Base-by-base conservation (phyloP, 1,140 invertebrate species). In the Physella acuta region DNA sequence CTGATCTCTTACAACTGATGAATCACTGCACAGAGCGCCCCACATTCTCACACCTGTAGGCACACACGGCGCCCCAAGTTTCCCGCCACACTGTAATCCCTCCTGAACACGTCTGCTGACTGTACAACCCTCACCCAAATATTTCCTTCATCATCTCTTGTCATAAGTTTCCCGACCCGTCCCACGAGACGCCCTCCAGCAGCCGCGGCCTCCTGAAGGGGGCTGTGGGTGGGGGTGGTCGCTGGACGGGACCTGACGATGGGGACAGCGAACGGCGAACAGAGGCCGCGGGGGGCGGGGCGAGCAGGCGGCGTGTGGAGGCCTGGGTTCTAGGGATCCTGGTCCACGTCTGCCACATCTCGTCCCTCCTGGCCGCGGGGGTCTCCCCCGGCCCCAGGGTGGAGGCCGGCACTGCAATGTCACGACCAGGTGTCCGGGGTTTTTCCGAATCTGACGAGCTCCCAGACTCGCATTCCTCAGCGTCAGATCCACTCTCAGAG, bases 301-400 rank as follows among this genome's bases (percentile, higher is more conserved):
- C n/a, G 4, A 67, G 52, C 5, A 34, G 37, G 58, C 28, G 26
- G 49, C 36, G 20, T 8, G 17, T 55, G 30, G 52, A 55, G 36
- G 51, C 52, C 24, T 67, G 39, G 14, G 44, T 51, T 53, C 62
- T 51, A 30, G 64, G 64, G 37, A 66, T 66, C 34, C 64, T 36
- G 1, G 66, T 68, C 66, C 66, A 68, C n/a, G 66, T 68, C 17
- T 60, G 55, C 66, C 66, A 68, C 55, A 56, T 55, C 28, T 67
- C 64, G 24, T 67, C 64, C 28, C 64, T 20, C 5, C 52, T 67
- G 17, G 34, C 53, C 24, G 64, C 64, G 26, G 51, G 64, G 3
- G 53, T 58, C 34, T 58, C 66, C 26, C 66, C 66, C 11, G 56
- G 56, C 8, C 53, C 66, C 14, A 68, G 37, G 0, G 56, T 36